Evolutionary conservation across 2,113 vertebrate genomes (phyloP), one percentile per base, ranked within the genome.

Genomic region (Neomonachus schauinslandi): DNA sequence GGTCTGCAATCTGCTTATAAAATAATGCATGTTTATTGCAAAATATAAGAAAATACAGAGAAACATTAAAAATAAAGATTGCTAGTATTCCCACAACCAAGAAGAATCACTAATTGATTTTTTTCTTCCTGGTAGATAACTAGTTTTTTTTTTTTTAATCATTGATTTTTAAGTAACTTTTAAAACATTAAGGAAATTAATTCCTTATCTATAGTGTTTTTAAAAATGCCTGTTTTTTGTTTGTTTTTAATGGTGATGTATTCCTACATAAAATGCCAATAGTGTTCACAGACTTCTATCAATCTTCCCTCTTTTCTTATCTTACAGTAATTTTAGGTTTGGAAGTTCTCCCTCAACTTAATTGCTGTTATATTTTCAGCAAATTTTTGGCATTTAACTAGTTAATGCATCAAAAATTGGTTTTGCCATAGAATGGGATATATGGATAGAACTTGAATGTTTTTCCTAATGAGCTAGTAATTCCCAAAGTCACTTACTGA

Each of bases 111-210:
- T 91, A 87, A 94, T 65, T 93, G 85, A 96, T 97, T 82, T 63
- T 94, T 81, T 94, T 42, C 61, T 94, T 71, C 33, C 85, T 72
- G 21, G 13, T 82, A 89, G 28, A 8, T 81, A 77, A 95, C 53
- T 49, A 57, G 49, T 6, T 85, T 89, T 74, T 63, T 69, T 46
- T 46, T 80, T 63, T 39, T 63, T 63, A 28, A 49, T 49, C 5
- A 94, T 96, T 93, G 85, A 86, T 95, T 97, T 96, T 94, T 76
- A 89, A 92, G 49, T 95, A 95, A 77, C 57, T 96, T 92, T 96
- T 94, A 92, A 97, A 97, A 85, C 79, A 96, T 59, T 28, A 94
- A 92, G 55, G 21, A 82, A 96, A 77, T 94, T 67, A 94, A 91
- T 92, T 97, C 31, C 26, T 86, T 94, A 89, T 65, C 69, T 94